These are phyloP conservation scores for Myotis pilosus DNA, from an alignment of 2,797 vertebrate species.

Conservation along the genomic window DNA sequence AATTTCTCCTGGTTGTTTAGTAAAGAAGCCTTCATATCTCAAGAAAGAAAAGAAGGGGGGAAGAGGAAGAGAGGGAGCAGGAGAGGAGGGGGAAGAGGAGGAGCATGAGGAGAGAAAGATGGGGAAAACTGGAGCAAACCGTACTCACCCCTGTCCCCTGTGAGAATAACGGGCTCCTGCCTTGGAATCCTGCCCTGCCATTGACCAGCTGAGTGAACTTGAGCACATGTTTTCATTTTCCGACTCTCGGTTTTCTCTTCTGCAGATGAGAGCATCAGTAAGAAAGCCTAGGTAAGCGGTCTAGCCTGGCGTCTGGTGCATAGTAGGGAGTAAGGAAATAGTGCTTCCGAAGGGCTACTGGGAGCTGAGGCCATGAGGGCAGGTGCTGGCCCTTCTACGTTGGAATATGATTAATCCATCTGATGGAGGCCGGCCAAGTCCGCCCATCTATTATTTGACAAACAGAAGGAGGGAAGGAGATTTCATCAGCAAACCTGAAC, in stretches of 20 bases:
- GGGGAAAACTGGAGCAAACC: not conserved
- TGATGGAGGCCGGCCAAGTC: not conserved
- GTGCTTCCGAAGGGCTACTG: not conserved
- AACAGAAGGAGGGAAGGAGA: not conserved
- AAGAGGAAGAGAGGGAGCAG: not conserved
- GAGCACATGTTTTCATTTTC: not conserved
- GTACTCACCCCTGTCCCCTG: accelerated
- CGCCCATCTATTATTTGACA: not conserved
- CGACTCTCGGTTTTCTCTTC: not conserved
- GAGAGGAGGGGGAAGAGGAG: not conserved
- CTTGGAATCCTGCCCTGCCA: not conserved
- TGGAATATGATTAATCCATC: not conserved
- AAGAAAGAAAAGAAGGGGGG: not conserved
- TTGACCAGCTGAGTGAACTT: not conserved
- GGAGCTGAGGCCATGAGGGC: not conserved
- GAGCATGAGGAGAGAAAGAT: not conserved
- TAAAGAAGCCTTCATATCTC: not conserved
- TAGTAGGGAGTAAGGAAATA: not conserved
- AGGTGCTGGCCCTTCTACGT: not conserved
- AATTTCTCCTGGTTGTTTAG: not conserved
- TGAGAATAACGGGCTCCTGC: not conserved
- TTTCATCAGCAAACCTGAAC: not conserved
- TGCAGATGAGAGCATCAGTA: not conserved
- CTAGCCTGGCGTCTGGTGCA: not conserved
- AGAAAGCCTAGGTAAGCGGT: not conserved